phyloP scores from a whole-genome alignment of 2,113 vertebrate genomes.

The Hirundichthys speculiger region DNA sequence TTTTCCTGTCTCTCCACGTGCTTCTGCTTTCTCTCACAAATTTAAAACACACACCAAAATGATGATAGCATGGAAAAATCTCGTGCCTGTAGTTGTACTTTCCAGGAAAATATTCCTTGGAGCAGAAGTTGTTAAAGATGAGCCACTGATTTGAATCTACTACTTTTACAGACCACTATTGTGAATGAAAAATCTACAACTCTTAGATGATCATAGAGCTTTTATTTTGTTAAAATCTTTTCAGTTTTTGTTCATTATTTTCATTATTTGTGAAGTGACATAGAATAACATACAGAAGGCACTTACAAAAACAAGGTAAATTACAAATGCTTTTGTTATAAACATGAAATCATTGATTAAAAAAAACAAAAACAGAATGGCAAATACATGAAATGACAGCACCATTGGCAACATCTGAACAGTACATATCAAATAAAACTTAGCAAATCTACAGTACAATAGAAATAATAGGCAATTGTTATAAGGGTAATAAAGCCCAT shows the following conservation, averaged over 20 bases:
- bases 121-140: background rate
- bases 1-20: constrained; percentile 24
- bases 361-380: constrained; percentile 65
- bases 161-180: no score
- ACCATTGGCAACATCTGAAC: constrained; percentile 80
- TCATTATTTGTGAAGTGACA: constrained; percentile 78
- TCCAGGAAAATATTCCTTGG: constrained; percentile 4
- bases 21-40: constrained; percentile 10
- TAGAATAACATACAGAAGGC: constrained; percentile 91
- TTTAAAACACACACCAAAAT: constrained; percentile 5
- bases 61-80: constrained; percentile 19
- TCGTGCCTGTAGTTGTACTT: constrained; percentile 1
- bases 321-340: constrained; percentile 75
- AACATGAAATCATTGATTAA: constrained; percentile 78
- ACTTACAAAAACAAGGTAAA: constrained; percentile 91
- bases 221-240: constrained; percentile 65
- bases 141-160: background rate
- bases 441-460: constrained; percentile 81
- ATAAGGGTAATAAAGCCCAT: constrained; percentile 79
- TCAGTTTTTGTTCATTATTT: constrained; percentile 60
- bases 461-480: constrained; percentile 76
- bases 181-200: background rate
- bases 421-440: constrained; percentile 80
- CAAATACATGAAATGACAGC: constrained; percentile 73
- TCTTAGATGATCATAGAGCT: constrained; percentile 34